These are phyloP conservation scores for Clamator glandarius DNA, from an alignment of 2,797 vertebrate species.

Conservation along the genomic window DNA sequence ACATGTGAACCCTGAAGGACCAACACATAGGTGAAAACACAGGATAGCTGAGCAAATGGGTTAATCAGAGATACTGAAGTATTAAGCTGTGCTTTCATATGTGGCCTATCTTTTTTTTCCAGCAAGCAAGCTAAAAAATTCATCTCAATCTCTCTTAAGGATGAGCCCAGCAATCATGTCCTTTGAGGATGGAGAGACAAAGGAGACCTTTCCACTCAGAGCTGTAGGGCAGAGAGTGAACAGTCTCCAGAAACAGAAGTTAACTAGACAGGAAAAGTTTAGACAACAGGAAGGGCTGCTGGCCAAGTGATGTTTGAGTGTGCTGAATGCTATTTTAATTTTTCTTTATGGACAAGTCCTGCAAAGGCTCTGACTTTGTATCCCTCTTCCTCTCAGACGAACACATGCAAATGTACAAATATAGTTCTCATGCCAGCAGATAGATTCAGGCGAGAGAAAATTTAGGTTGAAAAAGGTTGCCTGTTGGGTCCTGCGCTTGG, in stretches of 20 bases:
- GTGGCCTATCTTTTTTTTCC: not conserved
- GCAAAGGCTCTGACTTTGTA: not conserved
- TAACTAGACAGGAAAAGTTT: not conserved
- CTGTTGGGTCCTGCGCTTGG: too few relatives aligned
- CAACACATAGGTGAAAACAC: not conserved
- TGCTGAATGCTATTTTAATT: not conserved
- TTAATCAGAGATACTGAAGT: not conserved
- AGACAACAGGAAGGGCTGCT: not conserved
- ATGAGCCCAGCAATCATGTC: not conserved
- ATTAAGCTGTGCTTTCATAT: not conserved
- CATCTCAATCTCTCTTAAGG: not conserved
- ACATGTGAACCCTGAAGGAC: not conserved
- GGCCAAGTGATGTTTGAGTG: not conserved
- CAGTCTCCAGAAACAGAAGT: not conserved
- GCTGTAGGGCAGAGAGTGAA: not conserved
- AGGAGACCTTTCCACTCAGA: not conserved
- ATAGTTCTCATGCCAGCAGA: not conserved
- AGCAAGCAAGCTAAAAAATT: not conserved
- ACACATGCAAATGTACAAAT: accelerated
- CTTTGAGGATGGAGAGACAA: not conserved
- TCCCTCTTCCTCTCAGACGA: not conserved
- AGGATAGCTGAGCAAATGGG: not conserved
- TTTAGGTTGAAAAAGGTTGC: too few relatives aligned
- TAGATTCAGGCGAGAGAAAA: not conserved
- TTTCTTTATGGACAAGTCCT: not conserved